Conservation (phyloP, 2,113 vertebrate genomes). For the Lagenorhynchus albirostris region DNA sequence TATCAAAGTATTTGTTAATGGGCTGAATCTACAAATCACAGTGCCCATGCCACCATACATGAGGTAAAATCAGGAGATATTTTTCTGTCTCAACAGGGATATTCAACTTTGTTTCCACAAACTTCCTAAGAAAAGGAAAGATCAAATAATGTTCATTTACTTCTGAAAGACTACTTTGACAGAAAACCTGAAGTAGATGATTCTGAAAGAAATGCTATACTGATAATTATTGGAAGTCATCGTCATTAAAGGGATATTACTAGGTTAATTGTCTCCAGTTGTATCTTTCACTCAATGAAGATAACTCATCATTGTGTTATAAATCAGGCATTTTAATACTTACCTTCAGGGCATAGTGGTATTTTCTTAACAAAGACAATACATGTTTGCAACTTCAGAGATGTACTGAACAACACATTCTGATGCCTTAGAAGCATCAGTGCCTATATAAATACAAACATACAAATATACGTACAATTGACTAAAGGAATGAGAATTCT, state of each 20-base stretch:
- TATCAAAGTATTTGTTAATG: conserved; percentile 49
- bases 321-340: neutral
- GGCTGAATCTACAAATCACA: conserved; percentile 29
- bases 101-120: neutral
- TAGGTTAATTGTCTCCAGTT: neutral
- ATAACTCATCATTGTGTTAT: neutral
- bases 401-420: neutral
- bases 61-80: neutral
- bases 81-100: neutral
- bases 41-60: fast-evolving
- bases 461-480: neutral
- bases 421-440: neutral
- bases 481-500: neutral
- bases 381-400: neutral
- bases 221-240: neutral
- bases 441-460: neutral
- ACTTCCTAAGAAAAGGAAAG: neutral
- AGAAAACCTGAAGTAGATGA: neutral
- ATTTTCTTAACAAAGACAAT: conserved; percentile 1
- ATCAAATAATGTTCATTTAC: neutral
- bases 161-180: neutral
- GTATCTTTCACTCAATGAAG: neutral
- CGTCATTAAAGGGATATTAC: neutral
- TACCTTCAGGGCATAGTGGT: neutral
- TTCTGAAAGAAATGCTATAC: neutral